These are phyloP conservation scores for Emys orbicularis DNA, from an alignment of 2,797 vertebrate genomes.

Conservation along the genomic window DNA sequence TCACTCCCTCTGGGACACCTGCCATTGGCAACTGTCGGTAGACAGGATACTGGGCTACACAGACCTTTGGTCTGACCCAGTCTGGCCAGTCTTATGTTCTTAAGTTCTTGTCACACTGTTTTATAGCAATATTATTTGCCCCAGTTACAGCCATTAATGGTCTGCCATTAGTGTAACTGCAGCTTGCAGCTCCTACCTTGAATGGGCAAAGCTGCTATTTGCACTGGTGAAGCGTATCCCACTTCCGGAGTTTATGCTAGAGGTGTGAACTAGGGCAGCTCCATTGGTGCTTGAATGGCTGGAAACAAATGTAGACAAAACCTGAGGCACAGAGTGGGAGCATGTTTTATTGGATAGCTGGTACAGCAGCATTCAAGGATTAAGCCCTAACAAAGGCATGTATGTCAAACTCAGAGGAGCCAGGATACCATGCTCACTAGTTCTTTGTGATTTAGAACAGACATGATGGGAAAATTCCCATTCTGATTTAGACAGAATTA, in stretches of 20 bases:
- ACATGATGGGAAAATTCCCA: not conserved
- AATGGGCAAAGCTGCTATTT: not conserved
- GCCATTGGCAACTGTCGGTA: too few relatives aligned
- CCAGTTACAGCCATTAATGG: not conserved
- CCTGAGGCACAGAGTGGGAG: not conserved
- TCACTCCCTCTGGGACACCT: too few relatives aligned
- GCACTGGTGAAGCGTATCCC: not conserved
- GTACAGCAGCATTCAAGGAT: not conserved
- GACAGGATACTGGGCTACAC: too few relatives aligned
- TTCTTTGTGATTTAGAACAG: not conserved
- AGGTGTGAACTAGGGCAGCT: not conserved
- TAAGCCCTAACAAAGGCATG: not conserved
- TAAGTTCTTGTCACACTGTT: not conserved
- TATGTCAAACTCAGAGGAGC: constrained; percentile 29
- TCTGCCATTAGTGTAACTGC: not conserved
- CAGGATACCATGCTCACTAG: not conserved
- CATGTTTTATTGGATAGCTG: not conserved
- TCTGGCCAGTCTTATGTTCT: too few relatives aligned
- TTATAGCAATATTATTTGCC: too few relatives aligned
- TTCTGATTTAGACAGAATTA: constrained; percentile 15
- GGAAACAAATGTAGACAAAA: not conserved
- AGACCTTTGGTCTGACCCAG: too few relatives aligned
- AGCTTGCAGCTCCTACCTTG: not conserved
- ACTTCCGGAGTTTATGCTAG: not conserved
- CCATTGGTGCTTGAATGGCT: not conserved